phyloP scores from a whole-genome alignment of 2,888 invertebrate species.

The Cylindroiulus punctatus region DNA sequence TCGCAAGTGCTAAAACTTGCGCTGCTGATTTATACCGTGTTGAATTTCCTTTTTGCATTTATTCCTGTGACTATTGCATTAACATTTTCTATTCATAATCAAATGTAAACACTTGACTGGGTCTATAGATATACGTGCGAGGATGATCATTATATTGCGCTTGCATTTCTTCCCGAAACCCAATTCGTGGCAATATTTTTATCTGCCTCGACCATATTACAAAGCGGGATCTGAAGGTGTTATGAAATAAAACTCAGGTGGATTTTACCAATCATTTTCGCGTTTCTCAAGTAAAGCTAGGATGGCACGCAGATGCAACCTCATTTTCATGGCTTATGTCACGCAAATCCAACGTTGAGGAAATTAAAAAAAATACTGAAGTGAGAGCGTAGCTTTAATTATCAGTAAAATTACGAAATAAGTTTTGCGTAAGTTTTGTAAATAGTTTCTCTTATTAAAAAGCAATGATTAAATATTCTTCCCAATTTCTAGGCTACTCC shows the following conservation, averaged over 20 bases:
- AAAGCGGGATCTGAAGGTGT: not conserved
- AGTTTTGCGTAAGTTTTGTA: too few species aligned
- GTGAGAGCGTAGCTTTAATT: too few species aligned
- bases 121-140: not conserved
- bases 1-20: not conserved
- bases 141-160: not conserved
- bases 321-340: not conserved
- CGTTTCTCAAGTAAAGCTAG: not conserved
- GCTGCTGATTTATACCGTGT: not conserved
- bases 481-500: too few species aligned
- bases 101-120: slow-evolving; percentile 12
- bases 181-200: not conserved
- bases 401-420: too few species aligned
- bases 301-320: not conserved
- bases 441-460: too few species aligned
- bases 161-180: not conserved
- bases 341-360: not conserved
- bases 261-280: slow-evolving; percentile 33
- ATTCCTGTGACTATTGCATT: not conserved
- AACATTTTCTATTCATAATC: not conserved
- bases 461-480: not conserved
- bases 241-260: slow-evolving; percentile 40
- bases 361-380: not conserved
- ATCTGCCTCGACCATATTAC: not conserved
- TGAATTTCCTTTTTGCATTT: not conserved